Evolutionary conservation across 2,797 vertebrate species (phyloP), one percentile per base, ranked within the genome.

Genomic region (Dipus sagitta): DNA sequence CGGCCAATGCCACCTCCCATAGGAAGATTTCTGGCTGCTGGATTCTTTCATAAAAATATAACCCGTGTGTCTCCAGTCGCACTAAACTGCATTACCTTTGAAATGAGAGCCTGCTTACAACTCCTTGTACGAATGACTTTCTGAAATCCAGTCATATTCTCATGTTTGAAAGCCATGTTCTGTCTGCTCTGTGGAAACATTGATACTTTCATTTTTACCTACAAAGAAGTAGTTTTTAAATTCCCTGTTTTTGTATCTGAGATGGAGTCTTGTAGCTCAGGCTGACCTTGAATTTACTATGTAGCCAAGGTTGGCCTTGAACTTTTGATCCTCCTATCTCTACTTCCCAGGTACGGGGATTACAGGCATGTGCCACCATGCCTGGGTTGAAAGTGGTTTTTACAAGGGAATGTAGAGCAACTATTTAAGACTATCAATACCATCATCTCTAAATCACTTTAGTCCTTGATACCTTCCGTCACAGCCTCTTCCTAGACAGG

Each of bases 41-140:
- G 84, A 91, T 94, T 0, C 6, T 65, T 94, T 95, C 76, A 92
- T 96, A 97, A 97, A 97, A 96, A 96, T 85, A 92, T 62, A 95
- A 96, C 52, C 91, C 86, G 75, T 90, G 67, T 86, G 94, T 88
- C 90, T 93, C 96, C 94, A 92, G 91, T 75, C 87, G 94, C 0
- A 32, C 3, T 82, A 92, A 94, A 88, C 72, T 67, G 72, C 70
- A 0, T 79, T 72, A 60, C 21, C 30, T 94, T 86, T 92, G 91
- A 91, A 92, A 81, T 92, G 71, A 67, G 34, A 83, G 65, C 70
- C 76, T 83, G 90, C 24, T 42, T 92, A 85, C 42, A 91, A 77
- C 47, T 76, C 72, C 92, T 74, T 54, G 81, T 42, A 60, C 72
- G 70, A 90, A 38, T 77, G 87, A 83, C 67, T 47, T 88, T 93